A percentile compares a stretch with the other conserved stretches of the same genome.
phyloP scores from a whole-genome alignment of 2,888 invertebrate species.

The Entomobrya multifasciata region DNA sequence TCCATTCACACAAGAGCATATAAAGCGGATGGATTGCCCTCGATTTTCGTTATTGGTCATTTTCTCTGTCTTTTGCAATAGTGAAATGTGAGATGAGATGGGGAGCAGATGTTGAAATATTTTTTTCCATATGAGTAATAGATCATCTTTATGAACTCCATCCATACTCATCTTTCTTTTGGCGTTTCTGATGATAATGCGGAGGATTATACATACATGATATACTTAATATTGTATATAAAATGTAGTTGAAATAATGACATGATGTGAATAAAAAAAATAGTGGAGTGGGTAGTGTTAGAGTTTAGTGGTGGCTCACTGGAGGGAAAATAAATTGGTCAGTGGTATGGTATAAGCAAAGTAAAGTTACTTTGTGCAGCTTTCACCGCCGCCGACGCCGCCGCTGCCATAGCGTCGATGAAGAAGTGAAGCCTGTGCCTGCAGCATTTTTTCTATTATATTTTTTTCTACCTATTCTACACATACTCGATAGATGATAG shows the following conservation, averaged over 20 bases:
- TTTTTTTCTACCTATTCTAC: not conserved
- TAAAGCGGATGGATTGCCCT: not conserved
- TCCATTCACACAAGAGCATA: not conserved
- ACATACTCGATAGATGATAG: not conserved
- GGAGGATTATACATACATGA: not conserved
- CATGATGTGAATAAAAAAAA: not conserved
- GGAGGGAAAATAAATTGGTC: slow-evolving; percentile 1
- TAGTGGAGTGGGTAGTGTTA: not conserved
- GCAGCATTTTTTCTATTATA: slow-evolving; percentile 5
- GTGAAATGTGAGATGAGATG: not conserved
- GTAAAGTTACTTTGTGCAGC: not conserved
- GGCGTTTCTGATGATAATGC: no score
- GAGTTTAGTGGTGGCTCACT: not conserved
- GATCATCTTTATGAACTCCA: not conserved
- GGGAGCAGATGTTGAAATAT: slow-evolving; percentile 1
- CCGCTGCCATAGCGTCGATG: not conserved
- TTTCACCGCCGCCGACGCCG: not conserved
- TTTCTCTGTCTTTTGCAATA: not conserved
- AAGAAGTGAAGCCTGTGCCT: not conserved
- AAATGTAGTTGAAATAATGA: not conserved
- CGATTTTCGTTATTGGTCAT: not conserved
- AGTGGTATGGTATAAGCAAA: not conserved
- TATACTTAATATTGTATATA: not conserved
- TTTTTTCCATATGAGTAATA: not conserved
- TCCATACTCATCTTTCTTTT: not conserved